phyloP scores from a whole-genome alignment of 2,797 vertebrate species.

The Hoplostethus mediterraneus region DNA sequence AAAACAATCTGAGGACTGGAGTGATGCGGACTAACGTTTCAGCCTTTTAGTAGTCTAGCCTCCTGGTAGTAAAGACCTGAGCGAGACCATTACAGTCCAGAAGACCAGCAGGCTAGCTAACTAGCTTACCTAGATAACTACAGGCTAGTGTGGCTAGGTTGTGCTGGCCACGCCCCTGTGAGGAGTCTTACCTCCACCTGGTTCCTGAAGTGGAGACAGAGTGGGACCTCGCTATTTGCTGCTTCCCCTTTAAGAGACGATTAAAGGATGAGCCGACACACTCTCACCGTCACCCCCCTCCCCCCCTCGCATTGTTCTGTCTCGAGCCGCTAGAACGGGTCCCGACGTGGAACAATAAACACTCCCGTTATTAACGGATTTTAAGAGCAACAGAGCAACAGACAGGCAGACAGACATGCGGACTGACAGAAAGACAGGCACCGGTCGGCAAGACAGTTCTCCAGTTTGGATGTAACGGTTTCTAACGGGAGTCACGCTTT shows the following conservation, averaged over 20 bases:
- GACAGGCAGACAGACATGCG: background rate
- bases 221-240: background rate
- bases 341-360: no score
- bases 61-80: no score
- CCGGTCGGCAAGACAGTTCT: conserved; percentile 18
- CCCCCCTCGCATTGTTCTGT: conserved; percentile 60
- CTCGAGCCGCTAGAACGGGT: conserved; percentile 21
- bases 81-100: no score
- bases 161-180: no score
- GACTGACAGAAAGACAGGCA: background rate
- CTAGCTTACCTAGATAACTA: no score
- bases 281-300: background rate
- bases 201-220: background rate
- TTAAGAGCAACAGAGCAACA: background rate
- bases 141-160: no score
- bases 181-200: no score
- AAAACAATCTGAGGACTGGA: no score
- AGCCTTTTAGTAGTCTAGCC: no score
- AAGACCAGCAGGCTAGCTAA: no score
- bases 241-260: conserved; percentile 70
- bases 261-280: conserved; percentile 33
- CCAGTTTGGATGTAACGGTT: background rate
- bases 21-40: no score
- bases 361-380: background rate
- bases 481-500: background rate